Conservation (phyloP, 2,113 vertebrate genomes). For the Hippoglossus stenolepis region DNA sequence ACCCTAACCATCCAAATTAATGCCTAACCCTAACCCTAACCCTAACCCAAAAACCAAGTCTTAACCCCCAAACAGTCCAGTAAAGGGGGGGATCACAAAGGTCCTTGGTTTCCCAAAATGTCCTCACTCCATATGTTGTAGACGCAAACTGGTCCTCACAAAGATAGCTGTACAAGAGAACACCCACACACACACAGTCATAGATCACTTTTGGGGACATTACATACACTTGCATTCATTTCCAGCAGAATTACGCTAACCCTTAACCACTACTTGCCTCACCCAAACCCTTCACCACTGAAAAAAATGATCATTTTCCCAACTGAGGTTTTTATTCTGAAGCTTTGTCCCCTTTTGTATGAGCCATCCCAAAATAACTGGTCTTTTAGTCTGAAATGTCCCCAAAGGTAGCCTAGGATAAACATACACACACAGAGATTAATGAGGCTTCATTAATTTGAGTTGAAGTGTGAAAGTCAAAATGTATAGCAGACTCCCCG, state of each 20-base stretch:
- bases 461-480: slow-evolving; percentile 91
- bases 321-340: not conserved
- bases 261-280: not conserved
- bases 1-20: no score
- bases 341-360: not conserved
- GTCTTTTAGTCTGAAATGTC: not conserved
- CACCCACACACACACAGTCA: slow-evolving; percentile 19
- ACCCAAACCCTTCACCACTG: not conserved
- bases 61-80: no score
- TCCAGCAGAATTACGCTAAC: not conserved
- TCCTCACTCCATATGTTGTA: no score
- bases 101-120: no score
- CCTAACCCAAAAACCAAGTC: no score
- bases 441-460: slow-evolving; percentile 92
- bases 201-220: not conserved
- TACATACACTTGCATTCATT: not conserved
- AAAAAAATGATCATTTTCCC: not conserved
- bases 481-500: slow-evolving; percentile 72
- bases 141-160: no score
- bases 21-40: no score
- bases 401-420: slow-evolving; percentile 5
- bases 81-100: no score
- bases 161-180: not conserved
- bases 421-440: slow-evolving; percentile 46
- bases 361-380: not conserved